Base-by-base conservation (phyloP, 2,113 vertebrate genomes). In the Coryphaenoides rupestris region DNA sequence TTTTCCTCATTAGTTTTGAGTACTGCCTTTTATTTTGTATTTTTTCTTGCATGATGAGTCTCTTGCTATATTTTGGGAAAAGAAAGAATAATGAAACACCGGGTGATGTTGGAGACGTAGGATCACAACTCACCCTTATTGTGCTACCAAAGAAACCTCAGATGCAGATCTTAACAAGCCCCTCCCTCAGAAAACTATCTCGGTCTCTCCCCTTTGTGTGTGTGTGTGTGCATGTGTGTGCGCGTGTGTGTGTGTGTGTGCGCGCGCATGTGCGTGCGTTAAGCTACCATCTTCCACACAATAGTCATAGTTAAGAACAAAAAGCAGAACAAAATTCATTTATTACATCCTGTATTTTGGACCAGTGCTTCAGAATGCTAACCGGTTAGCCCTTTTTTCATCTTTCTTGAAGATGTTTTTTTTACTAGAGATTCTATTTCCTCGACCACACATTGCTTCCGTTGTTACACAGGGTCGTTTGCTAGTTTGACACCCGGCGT, bases 131-230 rank as follows among this genome's bases (percentile, higher is more conserved):
- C 87, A 91, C 90, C 92, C n/a, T 89, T 92, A 92, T 92, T 91
- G 89, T 86, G 86, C 91, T 93, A 95, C 95, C 95, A 96, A 98
- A 98, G 95, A 96, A 91, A 92, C 91, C 90, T 92, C 90, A 88
- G 85, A 88, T 85, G 89, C 91, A 90, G 89, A 91, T 82, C 84
- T 83, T 80, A 84, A 78, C 78, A 79, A 84, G 55, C 46, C 22
- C 75, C 68, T 23, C 60, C 58, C 68, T 23, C 0, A n/a, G 52
- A 24, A 58, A 63, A 58, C 3, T 21, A 62, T 54, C n/a, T 70
- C 66, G 72, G 21, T 16, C 47, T 6, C 17, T 4, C 47, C 6
- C 9, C 3, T 16, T 12, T 47, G 46, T 47, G 46, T 47, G 46
- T 47, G 15, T 47, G 10, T 47, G 15, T 47, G 46, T 47, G 46